Conservation (phyloP, 1,140 invertebrate genomes). For the Drosophila nigromelanica region DNA sequence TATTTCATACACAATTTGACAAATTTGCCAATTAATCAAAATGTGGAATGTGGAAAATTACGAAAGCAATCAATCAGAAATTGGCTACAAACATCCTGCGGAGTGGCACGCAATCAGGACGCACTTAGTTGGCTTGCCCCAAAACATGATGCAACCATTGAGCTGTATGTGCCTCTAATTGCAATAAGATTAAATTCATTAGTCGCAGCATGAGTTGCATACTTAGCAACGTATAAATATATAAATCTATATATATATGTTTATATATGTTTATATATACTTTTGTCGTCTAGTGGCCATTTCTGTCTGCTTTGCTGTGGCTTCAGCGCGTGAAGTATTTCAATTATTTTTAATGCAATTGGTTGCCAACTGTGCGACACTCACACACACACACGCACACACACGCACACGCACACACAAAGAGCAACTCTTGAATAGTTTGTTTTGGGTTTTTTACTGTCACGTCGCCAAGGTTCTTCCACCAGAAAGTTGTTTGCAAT, state of each 20-base stretch:
- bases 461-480: slow-evolving; percentile 48
- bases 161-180: slow-evolving; percentile 18
- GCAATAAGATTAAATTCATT: slow-evolving; percentile 23
- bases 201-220: neutral
- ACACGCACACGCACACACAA: slow-evolving; percentile 14
- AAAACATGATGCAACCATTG: neutral
- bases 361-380: slow-evolving; percentile 22
- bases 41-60: slow-evolving; percentile 12
- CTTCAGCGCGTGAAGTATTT: slow-evolving; percentile 52
- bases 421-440: slow-evolving; percentile 9
- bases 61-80: slow-evolving; percentile 27
- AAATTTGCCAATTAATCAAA: slow-evolving; percentile 17
- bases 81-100: slow-evolving; percentile 51
- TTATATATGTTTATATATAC: neutral
- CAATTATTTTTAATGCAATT: slow-evolving; percentile 58
- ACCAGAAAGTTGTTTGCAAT: slow-evolving; percentile 41
- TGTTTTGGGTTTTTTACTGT: slow-evolving; percentile 17
- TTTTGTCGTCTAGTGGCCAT: neutral
- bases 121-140: slow-evolving; percentile 44
- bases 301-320: slow-evolving; percentile 29
- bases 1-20: slow-evolving; percentile 13
- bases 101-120: slow-evolving; percentile 40
- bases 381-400: slow-evolving; percentile 3
- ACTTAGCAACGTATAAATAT: neutral
- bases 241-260: neutral